Conservation (phyloP, 2,888 invertebrate species). For the Hypena proboscidalis region DNA sequence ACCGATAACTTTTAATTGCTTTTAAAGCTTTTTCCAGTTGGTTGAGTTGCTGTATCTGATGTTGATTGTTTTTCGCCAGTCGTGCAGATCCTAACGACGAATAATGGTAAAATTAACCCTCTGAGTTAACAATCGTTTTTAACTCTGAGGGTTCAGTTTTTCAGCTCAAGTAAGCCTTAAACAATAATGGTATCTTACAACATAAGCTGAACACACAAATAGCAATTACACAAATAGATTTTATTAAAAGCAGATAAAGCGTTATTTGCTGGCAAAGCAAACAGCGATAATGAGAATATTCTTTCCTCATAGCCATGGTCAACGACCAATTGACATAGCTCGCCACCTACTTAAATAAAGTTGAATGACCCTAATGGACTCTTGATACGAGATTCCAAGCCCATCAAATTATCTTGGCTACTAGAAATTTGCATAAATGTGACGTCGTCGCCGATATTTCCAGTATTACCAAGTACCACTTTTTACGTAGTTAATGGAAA, state of each 20-base stretch:
- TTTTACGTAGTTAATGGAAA: neutral
- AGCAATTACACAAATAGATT: too few species aligned
- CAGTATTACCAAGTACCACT: neutral
- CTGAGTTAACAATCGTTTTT: too few species aligned
- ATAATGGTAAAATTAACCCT: too few species aligned
- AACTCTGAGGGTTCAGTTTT: too few species aligned
- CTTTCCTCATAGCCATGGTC: constrained; percentile 37
- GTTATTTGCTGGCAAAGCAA: constrained; percentile 2
- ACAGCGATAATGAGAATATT: constrained; percentile 26
- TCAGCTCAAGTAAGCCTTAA: too few species aligned
- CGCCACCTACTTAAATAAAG: constrained; percentile 46
- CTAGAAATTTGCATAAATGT: constrained; percentile 14
- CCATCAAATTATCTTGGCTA: constrained; percentile 27
- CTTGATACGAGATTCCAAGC: constrained; percentile 31
- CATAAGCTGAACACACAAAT: too few species aligned
- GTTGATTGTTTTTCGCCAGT: too few species aligned
- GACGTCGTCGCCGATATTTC: constrained; percentile 25
- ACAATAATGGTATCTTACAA: too few species aligned
- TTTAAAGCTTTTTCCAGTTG: too few species aligned
- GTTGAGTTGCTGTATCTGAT: too few species aligned
- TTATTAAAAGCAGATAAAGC: too few species aligned
- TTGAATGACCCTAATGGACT: constrained; percentile 51
- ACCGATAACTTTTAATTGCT: neutral
- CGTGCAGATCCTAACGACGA: too few species aligned
- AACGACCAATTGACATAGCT: constrained; percentile 46